Conservation (phyloP, 2,113 vertebrate species). For the Lepisosteus osseus region DNA sequence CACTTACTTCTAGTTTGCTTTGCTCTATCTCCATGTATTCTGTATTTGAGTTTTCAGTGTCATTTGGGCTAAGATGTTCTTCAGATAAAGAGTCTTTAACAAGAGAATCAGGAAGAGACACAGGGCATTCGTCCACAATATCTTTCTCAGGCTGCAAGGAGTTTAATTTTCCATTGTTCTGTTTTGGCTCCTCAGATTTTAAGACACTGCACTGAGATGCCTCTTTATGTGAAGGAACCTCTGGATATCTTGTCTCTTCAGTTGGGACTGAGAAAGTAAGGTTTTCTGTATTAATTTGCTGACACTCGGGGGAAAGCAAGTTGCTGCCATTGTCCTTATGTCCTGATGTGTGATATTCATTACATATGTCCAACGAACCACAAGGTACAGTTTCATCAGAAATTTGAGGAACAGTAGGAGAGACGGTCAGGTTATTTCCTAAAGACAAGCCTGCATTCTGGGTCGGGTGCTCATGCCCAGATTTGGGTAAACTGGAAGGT, state of each 20-base stretch:
- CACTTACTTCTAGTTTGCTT: background rate
- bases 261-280: background rate
- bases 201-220: background rate
- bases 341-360: too few species aligned
- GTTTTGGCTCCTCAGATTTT: background rate
- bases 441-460: background rate
- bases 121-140: background rate
- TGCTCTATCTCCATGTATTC: slow-evolving; percentile 22
- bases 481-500: background rate
- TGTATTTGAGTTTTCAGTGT: background rate
- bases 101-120: background rate
- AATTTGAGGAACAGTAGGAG: too few species aligned
- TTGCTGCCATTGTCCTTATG: too few species aligned
- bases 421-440: background rate
- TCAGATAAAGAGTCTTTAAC: background rate
- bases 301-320: background rate
- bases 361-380: too few species aligned
- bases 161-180: background rate
- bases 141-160: background rate
- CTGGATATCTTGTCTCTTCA: background rate
- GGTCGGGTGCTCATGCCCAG: background rate
- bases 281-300: background rate
- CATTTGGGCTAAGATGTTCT: background rate
- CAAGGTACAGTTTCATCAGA: too few species aligned
- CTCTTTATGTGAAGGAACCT: background rate